These are phyloP conservation scores for Tetanocera ferruginea DNA, from an alignment of 2,888 invertebrate genomes.

Conservation along the genomic window DNA sequence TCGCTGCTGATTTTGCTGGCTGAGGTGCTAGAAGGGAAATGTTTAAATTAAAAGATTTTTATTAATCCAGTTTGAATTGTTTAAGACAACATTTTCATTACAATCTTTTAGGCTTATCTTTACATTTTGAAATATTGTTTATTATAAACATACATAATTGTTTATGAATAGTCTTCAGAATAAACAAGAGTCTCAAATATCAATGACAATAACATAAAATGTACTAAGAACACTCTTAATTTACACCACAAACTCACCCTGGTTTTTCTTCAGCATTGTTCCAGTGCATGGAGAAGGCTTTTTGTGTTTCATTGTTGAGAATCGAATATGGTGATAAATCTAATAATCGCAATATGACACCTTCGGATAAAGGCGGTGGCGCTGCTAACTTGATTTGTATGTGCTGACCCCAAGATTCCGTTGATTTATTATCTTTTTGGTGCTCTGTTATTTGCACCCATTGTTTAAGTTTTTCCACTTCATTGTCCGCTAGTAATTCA, in stretches of 20 bases:
- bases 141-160: neutral
- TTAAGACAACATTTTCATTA: too few species aligned
- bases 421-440: constrained; percentile 31
- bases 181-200: neutral
- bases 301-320: constrained; percentile 50
- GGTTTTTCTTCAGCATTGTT: constrained; percentile 33
- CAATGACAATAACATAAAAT: too few species aligned
- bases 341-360: constrained; percentile 49
- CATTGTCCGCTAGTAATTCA: constrained; percentile 70
- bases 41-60: neutral
- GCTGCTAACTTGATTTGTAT: constrained; percentile 50
- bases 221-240: too few species aligned
- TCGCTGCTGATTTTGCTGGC: constrained; percentile 51
- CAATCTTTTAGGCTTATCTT: neutral
- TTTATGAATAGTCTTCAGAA: neutral
- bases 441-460: constrained; percentile 64
- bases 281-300: constrained; percentile 59
- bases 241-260: neutral
- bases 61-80: neutral
- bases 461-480: constrained; percentile 71
- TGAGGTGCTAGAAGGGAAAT: neutral
- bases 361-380: constrained; percentile 33
- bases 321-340: constrained; percentile 58
- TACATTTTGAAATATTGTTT: neutral
- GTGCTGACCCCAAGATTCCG: constrained; percentile 57